phyloP scores from a whole-genome alignment of 2,888 invertebrate genomes.

The Nomada ferruginata region DNA sequence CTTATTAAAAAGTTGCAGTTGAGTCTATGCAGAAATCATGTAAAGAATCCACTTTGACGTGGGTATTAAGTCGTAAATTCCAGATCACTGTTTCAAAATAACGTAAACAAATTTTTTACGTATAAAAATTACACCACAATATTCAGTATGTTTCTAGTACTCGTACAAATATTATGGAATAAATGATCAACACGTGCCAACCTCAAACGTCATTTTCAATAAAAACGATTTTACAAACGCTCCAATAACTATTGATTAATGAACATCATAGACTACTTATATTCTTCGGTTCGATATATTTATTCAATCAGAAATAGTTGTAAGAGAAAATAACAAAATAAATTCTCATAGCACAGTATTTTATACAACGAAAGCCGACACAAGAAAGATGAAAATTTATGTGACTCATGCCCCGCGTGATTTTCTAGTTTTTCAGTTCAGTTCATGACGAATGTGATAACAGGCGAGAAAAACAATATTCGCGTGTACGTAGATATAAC shows the following conservation, averaged over 20 bases:
- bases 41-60: not conserved
- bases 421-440: slow-evolving; percentile 4
- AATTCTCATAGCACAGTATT: not conserved
- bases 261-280: too few species aligned
- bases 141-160: not conserved
- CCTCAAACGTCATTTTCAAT: not conserved
- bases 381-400: not conserved
- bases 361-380: not conserved
- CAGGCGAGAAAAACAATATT: slow-evolving; percentile 18
- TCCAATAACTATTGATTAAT: too few species aligned
- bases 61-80: not conserved
- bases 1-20: too few species aligned
- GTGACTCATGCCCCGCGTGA: slow-evolving; percentile 19
- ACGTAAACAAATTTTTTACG: not conserved
- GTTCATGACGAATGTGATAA: slow-evolving; percentile 15
- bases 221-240: not conserved
- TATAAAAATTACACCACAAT: not conserved
- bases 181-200: not conserved
- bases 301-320: too few species aligned
- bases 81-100: not conserved
- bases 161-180: not conserved
- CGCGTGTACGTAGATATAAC: not conserved
- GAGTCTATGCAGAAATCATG: too few species aligned
- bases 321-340: too few species aligned
- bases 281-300: too few species aligned